Evolutionary conservation across 2,888 invertebrate species (phyloP).

Genomic region (Thumatha senex): DNA sequence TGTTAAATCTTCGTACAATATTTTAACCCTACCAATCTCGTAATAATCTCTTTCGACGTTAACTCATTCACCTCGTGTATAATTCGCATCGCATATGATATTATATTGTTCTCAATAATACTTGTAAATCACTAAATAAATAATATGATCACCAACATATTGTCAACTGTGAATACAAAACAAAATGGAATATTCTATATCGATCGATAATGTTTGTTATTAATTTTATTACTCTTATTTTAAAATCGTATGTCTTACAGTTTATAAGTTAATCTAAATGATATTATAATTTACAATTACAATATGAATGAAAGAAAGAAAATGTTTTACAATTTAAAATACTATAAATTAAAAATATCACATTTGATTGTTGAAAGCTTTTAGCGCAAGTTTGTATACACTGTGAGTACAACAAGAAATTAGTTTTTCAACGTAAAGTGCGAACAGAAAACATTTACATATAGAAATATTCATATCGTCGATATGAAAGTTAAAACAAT

Average conservation of each 20-base stretch:
- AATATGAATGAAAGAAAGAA: slow-evolving; percentile 13
- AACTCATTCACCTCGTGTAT: neutral
- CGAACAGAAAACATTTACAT: slow-evolving; percentile 8
- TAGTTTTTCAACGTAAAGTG: slow-evolving; percentile 15
- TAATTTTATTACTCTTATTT: neutral
- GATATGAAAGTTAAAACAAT: slow-evolving; percentile 66
- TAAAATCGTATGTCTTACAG: slow-evolving; percentile 10
- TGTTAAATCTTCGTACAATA: neutral
- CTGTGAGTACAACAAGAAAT: slow-evolving; percentile 17
- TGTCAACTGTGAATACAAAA: neutral
- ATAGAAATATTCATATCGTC: slow-evolving; percentile 31
- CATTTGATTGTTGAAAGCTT: slow-evolving; percentile 46
- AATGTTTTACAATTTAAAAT: slow-evolving; percentile 32
- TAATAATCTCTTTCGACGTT: slow-evolving; percentile 3
- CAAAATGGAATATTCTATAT: neutral
- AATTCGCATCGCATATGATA: slow-evolving; percentile 14
- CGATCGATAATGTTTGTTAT: slow-evolving; percentile 1
- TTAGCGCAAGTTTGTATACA: slow-evolving; percentile 14
- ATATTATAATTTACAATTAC: slow-evolving; percentile 17
- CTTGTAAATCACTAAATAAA: neutral
- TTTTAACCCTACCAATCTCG: slow-evolving; percentile 6
- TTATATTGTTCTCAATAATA: neutral
- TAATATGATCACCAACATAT: neutral
- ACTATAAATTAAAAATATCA: slow-evolving; percentile 49
- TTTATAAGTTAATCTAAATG: slow-evolving; percentile 12